A percentile compares a stretch with the other conserved stretches of the same genome.
phyloP scores from a whole-genome alignment of 2,797 vertebrate species.

The Tenualosa thibaudeaui region DNA sequence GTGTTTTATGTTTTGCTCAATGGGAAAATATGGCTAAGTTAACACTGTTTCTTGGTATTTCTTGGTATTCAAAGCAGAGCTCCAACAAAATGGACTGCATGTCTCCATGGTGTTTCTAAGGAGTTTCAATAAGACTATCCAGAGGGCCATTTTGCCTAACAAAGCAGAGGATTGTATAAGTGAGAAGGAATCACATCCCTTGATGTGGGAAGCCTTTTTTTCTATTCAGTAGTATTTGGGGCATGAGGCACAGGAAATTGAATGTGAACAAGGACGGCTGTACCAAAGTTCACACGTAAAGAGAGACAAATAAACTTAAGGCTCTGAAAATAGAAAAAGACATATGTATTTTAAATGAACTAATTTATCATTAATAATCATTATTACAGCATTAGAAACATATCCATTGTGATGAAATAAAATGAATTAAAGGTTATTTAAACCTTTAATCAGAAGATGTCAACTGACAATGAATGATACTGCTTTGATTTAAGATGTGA shows the following conservation, averaged over 20 bases:
- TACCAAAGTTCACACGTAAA: background rate
- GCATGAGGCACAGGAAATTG: conserved; percentile 22
- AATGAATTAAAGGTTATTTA: background rate
- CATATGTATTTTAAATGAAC: background rate
- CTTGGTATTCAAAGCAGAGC: conserved; percentile 6
- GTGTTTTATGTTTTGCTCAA: conserved; percentile 1
- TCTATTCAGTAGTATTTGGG: conserved; percentile 10
- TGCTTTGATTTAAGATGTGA: background rate
- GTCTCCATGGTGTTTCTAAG: conserved; percentile 18
- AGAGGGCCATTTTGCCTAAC: background rate
- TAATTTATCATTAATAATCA: too few species aligned
- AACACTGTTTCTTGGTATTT: background rate
- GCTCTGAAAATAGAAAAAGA: background rate
- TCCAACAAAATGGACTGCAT: conserved; percentile 13
- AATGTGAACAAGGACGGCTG: background rate
- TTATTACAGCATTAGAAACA: background rate
- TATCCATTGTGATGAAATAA: background rate
- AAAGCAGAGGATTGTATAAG: conserved; percentile 18
- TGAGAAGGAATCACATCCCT: background rate
- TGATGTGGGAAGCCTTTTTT: conserved; percentile 13
- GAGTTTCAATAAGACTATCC: conserved; percentile 17
- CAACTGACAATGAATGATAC: background rate
- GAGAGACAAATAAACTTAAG: background rate
- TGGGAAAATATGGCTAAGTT: background rate
- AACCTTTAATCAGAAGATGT: background rate